A percentile compares a stretch with the other conserved stretches of the same genome.
These are phyloP conservation scores for Ormyrus nitidulus DNA, from an alignment of 2,888 invertebrate species.

Conservation along the genomic window DNA sequence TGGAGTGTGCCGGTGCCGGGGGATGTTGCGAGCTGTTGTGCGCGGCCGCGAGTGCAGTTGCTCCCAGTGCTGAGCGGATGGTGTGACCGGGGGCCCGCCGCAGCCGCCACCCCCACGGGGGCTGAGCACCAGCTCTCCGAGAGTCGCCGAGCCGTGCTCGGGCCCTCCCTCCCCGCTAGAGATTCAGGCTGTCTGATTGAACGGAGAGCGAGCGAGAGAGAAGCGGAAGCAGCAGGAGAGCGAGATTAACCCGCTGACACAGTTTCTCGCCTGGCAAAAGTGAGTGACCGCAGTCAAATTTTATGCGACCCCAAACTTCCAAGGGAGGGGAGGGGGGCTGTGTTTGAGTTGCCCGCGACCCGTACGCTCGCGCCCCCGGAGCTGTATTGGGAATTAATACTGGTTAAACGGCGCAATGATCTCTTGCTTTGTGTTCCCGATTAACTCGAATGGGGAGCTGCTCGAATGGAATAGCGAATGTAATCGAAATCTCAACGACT, in stretches of 20 bases:
- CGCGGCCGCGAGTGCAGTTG: neutral
- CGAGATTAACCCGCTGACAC: slow-evolving; percentile 5
- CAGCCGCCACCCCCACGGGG: neutral
- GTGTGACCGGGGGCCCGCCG: neutral
- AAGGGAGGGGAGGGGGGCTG: no score
- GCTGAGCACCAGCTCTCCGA: no score
- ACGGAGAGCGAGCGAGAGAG: no score
- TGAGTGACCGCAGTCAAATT: slow-evolving; percentile 31
- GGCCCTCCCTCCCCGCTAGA: no score
- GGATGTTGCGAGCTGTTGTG: slow-evolving; percentile 25
- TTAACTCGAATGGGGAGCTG: no score
- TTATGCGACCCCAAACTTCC: no score
- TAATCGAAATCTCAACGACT: no score
- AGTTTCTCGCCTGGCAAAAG: slow-evolving; percentile 37
- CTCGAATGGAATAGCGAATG: no score
- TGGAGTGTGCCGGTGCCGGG: neutral
- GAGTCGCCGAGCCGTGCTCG: no score
- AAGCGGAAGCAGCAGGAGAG: no score
- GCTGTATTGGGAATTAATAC: neutral
- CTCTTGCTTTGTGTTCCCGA: neutral
- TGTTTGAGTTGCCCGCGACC: no score
- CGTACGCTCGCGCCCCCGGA: neutral
- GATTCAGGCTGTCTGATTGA: no score
- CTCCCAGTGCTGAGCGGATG: slow-evolving; percentile 20
- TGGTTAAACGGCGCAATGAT: neutral